These are phyloP conservation scores for Agapornis canus DNA, from an alignment of 2,797 vertebrate species.

Conservation along the genomic window DNA sequence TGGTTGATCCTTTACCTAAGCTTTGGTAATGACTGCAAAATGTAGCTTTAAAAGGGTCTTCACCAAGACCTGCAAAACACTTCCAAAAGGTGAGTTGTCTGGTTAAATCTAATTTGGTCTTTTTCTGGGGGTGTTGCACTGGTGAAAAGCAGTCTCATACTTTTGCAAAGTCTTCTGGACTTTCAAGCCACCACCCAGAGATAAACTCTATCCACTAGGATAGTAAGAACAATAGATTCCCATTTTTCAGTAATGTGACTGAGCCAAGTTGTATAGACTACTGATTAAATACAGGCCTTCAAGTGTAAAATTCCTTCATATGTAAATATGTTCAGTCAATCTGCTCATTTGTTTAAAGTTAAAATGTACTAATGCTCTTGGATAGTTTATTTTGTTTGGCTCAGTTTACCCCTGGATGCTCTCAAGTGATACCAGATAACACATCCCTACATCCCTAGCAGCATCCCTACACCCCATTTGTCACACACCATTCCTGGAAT, in stretches of 20 bases:
- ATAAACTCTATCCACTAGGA: not conserved
- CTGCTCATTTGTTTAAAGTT: not conserved
- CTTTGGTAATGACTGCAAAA: not conserved
- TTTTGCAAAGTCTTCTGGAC: not conserved
- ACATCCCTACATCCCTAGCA: fast-evolving
- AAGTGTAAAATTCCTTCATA: not conserved
- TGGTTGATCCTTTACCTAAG: not conserved
- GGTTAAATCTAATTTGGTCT: not conserved
- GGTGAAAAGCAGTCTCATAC: not conserved
- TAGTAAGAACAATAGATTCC: not conserved
- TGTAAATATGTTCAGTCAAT: not conserved
- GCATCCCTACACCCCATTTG: not conserved
- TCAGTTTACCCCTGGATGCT: not conserved
- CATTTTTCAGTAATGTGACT: not conserved
- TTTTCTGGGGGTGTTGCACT: not conserved
- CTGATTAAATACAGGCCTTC: not conserved
- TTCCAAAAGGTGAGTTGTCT: not conserved
- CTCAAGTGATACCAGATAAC: not conserved
- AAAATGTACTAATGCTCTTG: not conserved
- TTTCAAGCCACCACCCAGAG: not conserved
- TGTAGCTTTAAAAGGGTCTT: not conserved
- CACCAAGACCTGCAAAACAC: not conserved
- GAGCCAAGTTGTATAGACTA: not conserved
- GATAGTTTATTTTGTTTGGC: not conserved
- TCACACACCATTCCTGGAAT: not conserved